These are phyloP conservation scores for Labeo catla DNA, from an alignment of 2,113 vertebrate genomes.

Conservation along the genomic window DNA sequence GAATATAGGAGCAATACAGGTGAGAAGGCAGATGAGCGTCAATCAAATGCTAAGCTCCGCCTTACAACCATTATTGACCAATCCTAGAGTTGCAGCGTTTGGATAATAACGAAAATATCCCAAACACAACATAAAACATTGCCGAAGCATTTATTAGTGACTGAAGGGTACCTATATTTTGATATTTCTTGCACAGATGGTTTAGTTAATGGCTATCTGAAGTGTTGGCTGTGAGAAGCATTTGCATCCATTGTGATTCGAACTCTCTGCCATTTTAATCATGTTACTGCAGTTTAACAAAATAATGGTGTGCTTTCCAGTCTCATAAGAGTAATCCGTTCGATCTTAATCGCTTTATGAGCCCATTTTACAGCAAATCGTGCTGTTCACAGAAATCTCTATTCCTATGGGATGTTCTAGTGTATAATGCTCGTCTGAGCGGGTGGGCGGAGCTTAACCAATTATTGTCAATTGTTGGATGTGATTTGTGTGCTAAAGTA, in stretches of 20 bases:
- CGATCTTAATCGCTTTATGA: background rate
- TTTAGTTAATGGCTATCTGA: background rate
- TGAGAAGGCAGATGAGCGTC: conserved; percentile 65
- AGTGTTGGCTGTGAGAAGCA: background rate
- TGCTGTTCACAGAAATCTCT: background rate
- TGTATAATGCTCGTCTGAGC: background rate
- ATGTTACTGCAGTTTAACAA: background rate
- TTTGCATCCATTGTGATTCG: conserved; percentile 5
- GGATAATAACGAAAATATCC: no score
- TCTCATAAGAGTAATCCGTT: background rate
- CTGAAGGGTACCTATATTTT: background rate
- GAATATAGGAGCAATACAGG: conserved; percentile 99
- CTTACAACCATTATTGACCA: background rate
- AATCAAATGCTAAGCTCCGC: conserved; percentile 4
- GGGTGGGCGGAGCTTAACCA: background rate
- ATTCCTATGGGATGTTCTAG: background rate
- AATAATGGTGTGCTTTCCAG: background rate
- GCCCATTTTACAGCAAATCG: conserved; percentile 1
- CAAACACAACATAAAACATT: background rate
- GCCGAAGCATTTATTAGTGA: background rate
- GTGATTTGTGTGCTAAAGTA: background rate
- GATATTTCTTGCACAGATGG: background rate
- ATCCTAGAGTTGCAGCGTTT: background rate
- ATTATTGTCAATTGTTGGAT: background rate
- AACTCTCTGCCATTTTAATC: background rate